Conservation (phyloP, 2,113 vertebrate species). For the Nipponia nippon region DNA sequence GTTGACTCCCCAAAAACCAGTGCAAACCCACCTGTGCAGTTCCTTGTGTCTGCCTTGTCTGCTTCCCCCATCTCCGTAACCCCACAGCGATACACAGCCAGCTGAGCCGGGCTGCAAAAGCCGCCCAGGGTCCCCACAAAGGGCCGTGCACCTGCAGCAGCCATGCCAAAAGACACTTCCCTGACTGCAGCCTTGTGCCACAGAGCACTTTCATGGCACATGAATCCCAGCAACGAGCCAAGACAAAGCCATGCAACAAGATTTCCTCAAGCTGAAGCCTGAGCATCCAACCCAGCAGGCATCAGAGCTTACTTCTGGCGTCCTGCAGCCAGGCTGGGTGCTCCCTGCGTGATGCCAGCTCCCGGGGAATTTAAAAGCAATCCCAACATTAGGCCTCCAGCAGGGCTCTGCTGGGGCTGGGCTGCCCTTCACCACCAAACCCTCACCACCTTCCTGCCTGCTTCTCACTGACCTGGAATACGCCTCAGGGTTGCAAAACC, state of each 20-base stretch:
- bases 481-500: not conserved
- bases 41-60: rapidly evolving
- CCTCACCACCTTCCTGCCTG: not conserved
- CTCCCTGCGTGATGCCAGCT: rapidly evolving
- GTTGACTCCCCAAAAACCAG: not conserved
- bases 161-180: not conserved
- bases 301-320: not conserved
- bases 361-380: not conserved
- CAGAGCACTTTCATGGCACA: not conserved
- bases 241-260: not conserved
- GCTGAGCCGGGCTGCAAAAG: not conserved
- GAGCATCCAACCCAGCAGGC: not conserved
- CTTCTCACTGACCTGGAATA: not conserved
- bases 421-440: not conserved
- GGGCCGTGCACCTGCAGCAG: not conserved
- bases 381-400: not conserved
- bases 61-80: not conserved
- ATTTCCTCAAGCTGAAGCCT: not conserved
- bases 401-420: not conserved
- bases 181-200: not conserved
- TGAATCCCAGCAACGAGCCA: not conserved
- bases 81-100: not conserved
- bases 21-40: not conserved
- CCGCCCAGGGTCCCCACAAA: not conserved
- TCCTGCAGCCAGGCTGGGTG: not conserved